Evolutionary conservation across 2,888 invertebrate species (phyloP).

Genomic region (Aethes cnicana): DNA sequence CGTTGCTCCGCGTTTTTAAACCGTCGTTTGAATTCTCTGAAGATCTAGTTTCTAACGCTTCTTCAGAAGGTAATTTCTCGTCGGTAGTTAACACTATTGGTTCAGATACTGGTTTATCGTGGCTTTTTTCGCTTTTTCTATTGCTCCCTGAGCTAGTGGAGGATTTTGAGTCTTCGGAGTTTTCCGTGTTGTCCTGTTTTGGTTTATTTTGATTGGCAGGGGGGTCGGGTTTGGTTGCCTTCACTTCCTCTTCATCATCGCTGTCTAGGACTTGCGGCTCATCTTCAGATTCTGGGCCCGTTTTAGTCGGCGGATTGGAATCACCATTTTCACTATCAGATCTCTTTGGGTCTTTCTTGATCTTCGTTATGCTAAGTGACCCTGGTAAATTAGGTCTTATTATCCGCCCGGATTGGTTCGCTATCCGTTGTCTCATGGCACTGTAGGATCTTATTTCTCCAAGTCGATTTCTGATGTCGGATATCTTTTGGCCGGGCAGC

Average conservation of each 20-base stretch:
- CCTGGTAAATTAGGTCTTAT: slow-evolving; percentile 64
- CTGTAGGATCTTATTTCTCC: slow-evolving; percentile 63
- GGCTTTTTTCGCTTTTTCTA: slow-evolving; percentile 38
- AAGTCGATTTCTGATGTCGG: slow-evolving; percentile 64
- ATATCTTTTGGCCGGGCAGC: slow-evolving; percentile 68
- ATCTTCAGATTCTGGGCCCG: slow-evolving; percentile 59
- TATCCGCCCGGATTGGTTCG: slow-evolving; percentile 54
- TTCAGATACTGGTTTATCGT: slow-evolving; percentile 39
- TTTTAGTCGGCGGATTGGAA: slow-evolving; percentile 44
- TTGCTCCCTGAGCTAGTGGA: slow-evolving; percentile 36
- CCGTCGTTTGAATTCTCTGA: slow-evolving; percentile 44
- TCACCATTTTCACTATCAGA: slow-evolving; percentile 48
- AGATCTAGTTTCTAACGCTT: slow-evolving; percentile 58
- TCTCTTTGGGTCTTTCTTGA: slow-evolving; percentile 59
- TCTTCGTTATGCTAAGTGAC: slow-evolving; percentile 74
- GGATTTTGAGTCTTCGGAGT: slow-evolving; percentile 36
- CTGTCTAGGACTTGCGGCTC: slow-evolving; percentile 73
- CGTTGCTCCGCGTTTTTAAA: slow-evolving; percentile 35
- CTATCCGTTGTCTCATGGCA: slow-evolving; percentile 59
- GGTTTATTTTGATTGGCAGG: slow-evolving; percentile 35
- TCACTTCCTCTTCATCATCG: slow-evolving; percentile 59
- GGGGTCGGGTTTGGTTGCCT: slow-evolving; percentile 38
- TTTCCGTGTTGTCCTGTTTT: slow-evolving; percentile 31
- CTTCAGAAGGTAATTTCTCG: slow-evolving; percentile 70
- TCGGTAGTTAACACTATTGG: slow-evolving; percentile 69